Conservation (phyloP, 37 sponge, comb jelly and placozoan species). For the Beroe ovata region DNA sequence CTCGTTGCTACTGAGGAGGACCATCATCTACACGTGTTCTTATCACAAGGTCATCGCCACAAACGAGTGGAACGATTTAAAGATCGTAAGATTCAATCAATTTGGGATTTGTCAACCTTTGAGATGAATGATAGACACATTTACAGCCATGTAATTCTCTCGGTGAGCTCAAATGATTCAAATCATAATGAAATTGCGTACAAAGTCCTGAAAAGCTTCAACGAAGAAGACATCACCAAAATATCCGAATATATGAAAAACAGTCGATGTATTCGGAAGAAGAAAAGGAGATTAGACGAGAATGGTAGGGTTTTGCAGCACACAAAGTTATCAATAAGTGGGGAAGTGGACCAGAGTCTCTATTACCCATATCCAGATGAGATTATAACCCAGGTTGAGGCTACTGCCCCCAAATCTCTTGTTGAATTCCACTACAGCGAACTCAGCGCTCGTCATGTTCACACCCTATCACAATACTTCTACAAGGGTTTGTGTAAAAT, state of each 20-base stretch:
- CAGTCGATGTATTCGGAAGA: not conserved
- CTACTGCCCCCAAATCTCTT: not conserved
- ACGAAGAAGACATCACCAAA: not conserved
- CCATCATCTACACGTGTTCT: not conserved
- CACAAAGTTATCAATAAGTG: not conserved
- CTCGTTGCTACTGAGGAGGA: not conserved
- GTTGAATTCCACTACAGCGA: constrained; percentile 19
- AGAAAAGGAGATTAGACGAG: not conserved
- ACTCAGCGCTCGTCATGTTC: not conserved
- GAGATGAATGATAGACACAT: not conserved
- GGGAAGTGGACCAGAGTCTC: not conserved
- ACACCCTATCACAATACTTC: not conserved
- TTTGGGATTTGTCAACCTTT: not conserved
- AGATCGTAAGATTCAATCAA: not conserved
- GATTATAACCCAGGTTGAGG: not conserved
- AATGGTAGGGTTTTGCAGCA: not conserved
- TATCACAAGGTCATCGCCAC: not conserved
- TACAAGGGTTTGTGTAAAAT: not conserved
- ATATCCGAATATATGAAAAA: constrained; percentile 30
- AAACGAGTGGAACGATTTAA: constrained; percentile 4
- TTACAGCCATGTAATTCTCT: not conserved
- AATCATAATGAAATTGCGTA: constrained; percentile 2
- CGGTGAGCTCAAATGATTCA: not conserved
- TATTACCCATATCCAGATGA: constrained; percentile 36
- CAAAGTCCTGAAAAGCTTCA: not conserved